Percentiles rank a stretch among this genome's conserved stretches.
Conservation (phyloP, 2,888 invertebrate species). For the Apamea monoglypha region DNA sequence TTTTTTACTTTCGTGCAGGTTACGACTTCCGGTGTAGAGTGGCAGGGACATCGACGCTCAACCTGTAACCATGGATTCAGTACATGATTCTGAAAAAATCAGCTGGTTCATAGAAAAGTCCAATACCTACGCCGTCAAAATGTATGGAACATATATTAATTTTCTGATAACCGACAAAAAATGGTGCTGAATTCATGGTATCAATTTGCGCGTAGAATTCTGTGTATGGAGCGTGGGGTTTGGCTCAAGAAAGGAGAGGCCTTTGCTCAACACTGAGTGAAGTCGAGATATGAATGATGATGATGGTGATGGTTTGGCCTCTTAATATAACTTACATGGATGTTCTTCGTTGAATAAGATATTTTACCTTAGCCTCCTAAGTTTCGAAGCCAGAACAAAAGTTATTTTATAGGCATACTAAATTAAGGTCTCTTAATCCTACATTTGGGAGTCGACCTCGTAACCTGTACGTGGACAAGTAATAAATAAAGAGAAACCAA, state of each 20-base stretch:
- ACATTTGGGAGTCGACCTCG: slow-evolving; percentile 29
- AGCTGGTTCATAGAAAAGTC: neutral
- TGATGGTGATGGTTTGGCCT: neutral
- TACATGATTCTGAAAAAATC: no score
- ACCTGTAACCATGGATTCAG: no score
- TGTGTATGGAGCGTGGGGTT: neutral
- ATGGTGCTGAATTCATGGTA: neutral
- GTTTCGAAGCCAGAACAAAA: slow-evolving; percentile 2
- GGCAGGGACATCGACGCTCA: no score
- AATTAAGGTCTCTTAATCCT: slow-evolving; percentile 7
- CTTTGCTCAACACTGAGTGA: neutral
- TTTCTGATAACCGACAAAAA: neutral
- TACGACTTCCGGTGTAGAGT: no score
- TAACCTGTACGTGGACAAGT: slow-evolving; percentile 11
- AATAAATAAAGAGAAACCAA: slow-evolving; percentile 38
- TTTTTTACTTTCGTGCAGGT: neutral
- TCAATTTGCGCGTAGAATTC: neutral
- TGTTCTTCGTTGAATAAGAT: neutral
- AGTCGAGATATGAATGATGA: neutral
- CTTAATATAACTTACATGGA: neutral
- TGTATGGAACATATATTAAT: neutral
- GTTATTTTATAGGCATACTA: slow-evolving; percentile 6
- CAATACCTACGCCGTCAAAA: neutral
- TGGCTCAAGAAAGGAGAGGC: neutral
- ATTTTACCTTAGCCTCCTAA: neutral